phyloP scores from a whole-genome alignment of 2,113 vertebrate species.

The Ailurus styani region DNA sequence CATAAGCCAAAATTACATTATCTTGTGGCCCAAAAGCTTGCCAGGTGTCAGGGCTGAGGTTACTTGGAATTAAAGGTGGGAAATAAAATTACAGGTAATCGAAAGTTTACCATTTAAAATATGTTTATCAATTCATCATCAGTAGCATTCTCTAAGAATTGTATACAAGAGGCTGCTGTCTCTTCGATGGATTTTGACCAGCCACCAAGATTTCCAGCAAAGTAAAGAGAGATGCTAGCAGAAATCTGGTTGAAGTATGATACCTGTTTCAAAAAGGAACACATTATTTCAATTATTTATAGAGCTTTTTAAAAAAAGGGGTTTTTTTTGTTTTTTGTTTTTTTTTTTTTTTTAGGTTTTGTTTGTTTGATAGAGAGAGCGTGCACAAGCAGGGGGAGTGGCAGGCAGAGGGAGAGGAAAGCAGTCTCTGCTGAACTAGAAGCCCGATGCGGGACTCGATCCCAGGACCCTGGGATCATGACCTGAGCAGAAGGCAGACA shows the following conservation, averaged over 20 bases:
- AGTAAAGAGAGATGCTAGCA: slow-evolving; percentile 77
- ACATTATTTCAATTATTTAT: slow-evolving; percentile 12
- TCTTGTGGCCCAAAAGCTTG: background rate
- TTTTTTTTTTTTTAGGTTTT: background rate
- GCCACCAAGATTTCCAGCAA: slow-evolving; percentile 82
- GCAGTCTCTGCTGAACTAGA: background rate
- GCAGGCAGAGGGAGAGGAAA: background rate
- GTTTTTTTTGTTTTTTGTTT: too few relatives aligned
- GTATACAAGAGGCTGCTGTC: slow-evolving; percentile 80
- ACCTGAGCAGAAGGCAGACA: background rate
- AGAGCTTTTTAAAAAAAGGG: background rate
- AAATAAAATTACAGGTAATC: background rate
- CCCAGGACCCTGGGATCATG: background rate
- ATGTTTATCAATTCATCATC: background rate
- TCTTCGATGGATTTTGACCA: slow-evolving; percentile 85
- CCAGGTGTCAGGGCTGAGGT: background rate
- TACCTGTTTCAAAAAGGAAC: slow-evolving; percentile 79
- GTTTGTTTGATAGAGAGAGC: background rate
- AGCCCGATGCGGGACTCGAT: background rate
- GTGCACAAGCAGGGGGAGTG: background rate
- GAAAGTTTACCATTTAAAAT: slow-evolving; percentile 6
- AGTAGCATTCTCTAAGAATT: slow-evolving; percentile 75
- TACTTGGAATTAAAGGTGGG: slow-evolving; percentile 15
- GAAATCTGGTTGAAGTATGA: slow-evolving; percentile 83
- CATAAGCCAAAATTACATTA: background rate